Evolutionary conservation across 1,140 invertebrate genomes (phyloP).

Genomic region (Streblospio benedicti): DNA sequence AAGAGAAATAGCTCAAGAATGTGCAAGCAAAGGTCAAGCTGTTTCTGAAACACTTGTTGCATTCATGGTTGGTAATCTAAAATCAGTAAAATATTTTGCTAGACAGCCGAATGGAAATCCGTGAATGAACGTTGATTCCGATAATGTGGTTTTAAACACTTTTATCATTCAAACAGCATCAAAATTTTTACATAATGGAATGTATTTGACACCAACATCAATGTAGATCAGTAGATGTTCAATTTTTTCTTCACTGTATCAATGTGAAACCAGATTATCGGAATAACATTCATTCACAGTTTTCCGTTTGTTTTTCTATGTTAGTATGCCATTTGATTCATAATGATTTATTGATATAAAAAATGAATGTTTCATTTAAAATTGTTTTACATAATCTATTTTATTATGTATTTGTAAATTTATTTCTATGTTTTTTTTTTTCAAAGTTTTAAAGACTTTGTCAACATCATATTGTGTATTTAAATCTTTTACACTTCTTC

Average conservation of each 20-base stretch:
- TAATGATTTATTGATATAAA: too few species aligned
- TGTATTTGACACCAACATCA: too few species aligned
- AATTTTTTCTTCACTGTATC: background rate
- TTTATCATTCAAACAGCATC: too few species aligned
- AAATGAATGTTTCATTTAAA: background rate
- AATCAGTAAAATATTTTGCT: background rate
- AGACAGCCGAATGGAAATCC: too few species aligned
- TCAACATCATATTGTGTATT: background rate
- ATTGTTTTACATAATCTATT: background rate
- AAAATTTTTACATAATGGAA: too few species aligned
- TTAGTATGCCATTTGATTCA: too few species aligned
- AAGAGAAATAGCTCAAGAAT: constrained; percentile 47
- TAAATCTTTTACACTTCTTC: constrained; percentile 8
- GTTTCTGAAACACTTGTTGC: constrained; percentile 48
- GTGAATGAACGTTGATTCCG: too few species aligned
- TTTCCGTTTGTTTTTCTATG: too few species aligned
- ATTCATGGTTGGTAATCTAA: constrained; percentile 41
- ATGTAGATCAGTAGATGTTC: background rate
- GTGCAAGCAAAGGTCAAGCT: constrained; percentile 45
- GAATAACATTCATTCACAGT: too few species aligned
- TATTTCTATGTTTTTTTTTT: constrained; percentile 1
- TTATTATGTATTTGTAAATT: background rate
- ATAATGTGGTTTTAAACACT: too few species aligned
- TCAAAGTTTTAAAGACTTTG: background rate
- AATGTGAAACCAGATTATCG: too few species aligned